Evolutionary conservation across 2,888 invertebrate species (phyloP).

Genomic region (Drosophila multiciliata): DNA sequence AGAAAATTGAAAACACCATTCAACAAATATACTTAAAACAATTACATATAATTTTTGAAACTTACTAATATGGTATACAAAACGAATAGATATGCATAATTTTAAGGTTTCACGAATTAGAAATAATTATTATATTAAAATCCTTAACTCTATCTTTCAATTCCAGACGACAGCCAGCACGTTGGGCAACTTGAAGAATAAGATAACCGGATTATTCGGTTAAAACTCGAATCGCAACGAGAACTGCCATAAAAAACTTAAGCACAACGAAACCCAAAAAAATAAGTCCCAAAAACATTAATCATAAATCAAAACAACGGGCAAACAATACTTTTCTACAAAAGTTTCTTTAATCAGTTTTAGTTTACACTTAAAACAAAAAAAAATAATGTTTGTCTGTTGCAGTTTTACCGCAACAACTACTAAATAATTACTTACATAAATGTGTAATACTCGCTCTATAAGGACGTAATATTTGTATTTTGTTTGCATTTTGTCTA

Average conservation of each 20-base stretch:
- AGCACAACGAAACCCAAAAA: constrained; percentile 17
- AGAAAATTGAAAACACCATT: not conserved
- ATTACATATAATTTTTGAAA: not conserved
- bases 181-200: constrained; percentile 71
- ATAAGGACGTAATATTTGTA: constrained; percentile 55
- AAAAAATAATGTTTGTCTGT: constrained; percentile 40
- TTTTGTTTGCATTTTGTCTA: constrained; percentile 56
- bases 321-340: constrained; percentile 47
- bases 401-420: constrained; percentile 37
- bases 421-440: constrained; percentile 47
- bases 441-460: constrained; percentile 50
- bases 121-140: not conserved
- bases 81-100: not conserved
- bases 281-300: constrained; percentile 9
- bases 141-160: constrained; percentile 13
- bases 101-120: not conserved
- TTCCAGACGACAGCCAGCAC: constrained; percentile 66
- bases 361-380: constrained; percentile 61
- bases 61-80: not conserved
- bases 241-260: constrained; percentile 60
- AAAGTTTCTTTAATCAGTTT: constrained; percentile 64
- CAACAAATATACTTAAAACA: not conserved
- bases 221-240: constrained; percentile 32
- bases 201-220: constrained; percentile 65
- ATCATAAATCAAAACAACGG: constrained; percentile 6